Percentiles rank a stretch among this genome's conserved stretches.
Conservation (phyloP, 2,113 vertebrate genomes). For the Saguinus imperator region DNA sequence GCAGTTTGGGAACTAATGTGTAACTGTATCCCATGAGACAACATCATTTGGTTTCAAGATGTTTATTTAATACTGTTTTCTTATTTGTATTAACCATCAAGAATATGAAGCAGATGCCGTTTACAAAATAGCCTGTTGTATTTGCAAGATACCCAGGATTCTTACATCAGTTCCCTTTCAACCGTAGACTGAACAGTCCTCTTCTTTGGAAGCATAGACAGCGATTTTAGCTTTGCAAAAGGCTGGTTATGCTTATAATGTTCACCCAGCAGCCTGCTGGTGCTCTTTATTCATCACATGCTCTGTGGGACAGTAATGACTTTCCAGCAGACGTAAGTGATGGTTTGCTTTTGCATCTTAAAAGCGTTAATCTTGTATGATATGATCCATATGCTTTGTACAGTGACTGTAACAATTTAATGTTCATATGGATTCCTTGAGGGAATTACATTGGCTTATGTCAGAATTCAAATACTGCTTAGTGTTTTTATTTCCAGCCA, state of each 20-base stretch:
- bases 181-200: neutral
- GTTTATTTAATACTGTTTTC: neutral
- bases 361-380: slow-evolving; percentile 26
- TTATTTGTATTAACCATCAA: neutral
- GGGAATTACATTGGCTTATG: neutral
- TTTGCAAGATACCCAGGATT: neutral
- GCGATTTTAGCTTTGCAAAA: neutral
- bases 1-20: neutral
- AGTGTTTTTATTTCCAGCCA: neutral
- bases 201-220: neutral
- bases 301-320: neutral
- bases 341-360: neutral
- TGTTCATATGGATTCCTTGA: neutral
- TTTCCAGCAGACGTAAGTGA: slow-evolving; percentile 1
- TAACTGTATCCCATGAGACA: neutral
- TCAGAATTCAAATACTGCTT: neutral
- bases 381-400: neutral
- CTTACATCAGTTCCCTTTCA: neutral
- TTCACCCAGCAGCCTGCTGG: neutral
- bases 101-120: neutral
- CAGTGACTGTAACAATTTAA: slow-evolving; percentile 24
- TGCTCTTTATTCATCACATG: neutral
- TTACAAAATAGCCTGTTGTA: neutral
- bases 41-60: neutral
- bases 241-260: neutral